Conservation (phyloP, 2,888 invertebrate species). For the Pollenia amentaria region DNA sequence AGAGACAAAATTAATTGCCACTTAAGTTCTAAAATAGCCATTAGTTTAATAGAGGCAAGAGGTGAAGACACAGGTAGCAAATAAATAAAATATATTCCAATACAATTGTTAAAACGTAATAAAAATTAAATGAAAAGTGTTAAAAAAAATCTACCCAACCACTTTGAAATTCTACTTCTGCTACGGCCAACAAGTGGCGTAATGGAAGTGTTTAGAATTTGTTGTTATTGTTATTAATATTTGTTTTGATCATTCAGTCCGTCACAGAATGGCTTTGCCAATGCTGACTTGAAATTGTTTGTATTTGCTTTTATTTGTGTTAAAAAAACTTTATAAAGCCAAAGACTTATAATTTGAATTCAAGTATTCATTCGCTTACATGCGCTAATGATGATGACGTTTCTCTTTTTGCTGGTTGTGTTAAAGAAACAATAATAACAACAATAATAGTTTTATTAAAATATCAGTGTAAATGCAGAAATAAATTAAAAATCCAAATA, state of each 20-base stretch:
- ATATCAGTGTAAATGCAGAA: neutral
- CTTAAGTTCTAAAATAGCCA: neutral
- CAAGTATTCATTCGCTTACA: neutral
- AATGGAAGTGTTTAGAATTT: slow-evolving; percentile 39
- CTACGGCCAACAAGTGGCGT: slow-evolving; percentile 8
- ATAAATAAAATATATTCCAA: neutral
- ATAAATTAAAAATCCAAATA: neutral
- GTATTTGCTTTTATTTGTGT: neutral
- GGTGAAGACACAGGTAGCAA: neutral
- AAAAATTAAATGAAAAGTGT: slow-evolving; percentile 35
- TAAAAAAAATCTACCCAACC: slow-evolving; percentile 16
- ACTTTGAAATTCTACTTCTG: neutral
- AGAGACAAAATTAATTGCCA: neutral
- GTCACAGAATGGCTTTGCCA: slow-evolving; percentile 31
- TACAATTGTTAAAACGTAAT: slow-evolving; percentile 51
- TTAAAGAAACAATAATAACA: slow-evolving; percentile 14
- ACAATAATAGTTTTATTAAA: slow-evolving; percentile 2
- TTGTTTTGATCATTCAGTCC: slow-evolving; percentile 42
- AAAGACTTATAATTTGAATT: neutral
- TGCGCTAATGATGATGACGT: slow-evolving; percentile 21
- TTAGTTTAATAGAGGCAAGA: neutral
- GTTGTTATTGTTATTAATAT: slow-evolving; percentile 32
- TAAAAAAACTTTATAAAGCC: neutral
- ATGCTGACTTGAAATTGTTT: slow-evolving; percentile 28
- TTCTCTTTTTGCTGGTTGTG: neutral